Percentiles rank a stretch among this genome's conserved stretches.
Conservation (phyloP, 2,797 vertebrate species). For the Helarctos malayanus region DNA sequence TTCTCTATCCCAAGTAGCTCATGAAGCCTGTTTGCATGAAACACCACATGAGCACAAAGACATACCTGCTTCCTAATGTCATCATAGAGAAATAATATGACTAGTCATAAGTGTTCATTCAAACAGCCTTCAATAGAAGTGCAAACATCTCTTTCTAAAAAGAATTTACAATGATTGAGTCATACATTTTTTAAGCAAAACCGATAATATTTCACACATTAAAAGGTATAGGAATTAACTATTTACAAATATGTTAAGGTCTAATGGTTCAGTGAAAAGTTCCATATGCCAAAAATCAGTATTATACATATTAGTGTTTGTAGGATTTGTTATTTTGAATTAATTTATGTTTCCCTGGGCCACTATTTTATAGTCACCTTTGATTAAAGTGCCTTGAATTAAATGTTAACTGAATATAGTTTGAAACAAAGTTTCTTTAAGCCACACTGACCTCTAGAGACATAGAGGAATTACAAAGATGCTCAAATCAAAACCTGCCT, state of each 20-base stretch:
- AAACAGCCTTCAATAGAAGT: not conserved
- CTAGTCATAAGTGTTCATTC: not conserved
- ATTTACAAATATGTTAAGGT: constrained; percentile 27
- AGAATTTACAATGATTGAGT: not conserved
- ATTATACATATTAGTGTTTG: constrained; percentile 48
- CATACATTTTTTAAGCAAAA: constrained; percentile 32
- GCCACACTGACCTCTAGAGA: constrained; percentile 80
- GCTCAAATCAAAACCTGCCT: not conserved
- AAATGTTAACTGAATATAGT: constrained; percentile 50
- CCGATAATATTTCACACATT: not conserved
- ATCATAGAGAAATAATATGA: constrained; percentile 10
- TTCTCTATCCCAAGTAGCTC: constrained; percentile 10
- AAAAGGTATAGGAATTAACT: constrained; percentile 28
- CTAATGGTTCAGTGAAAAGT: not conserved
- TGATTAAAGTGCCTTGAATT: constrained; percentile 65
- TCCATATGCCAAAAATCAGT: constrained; percentile 42
- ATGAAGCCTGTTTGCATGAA: not conserved
- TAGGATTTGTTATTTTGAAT: constrained; percentile 52
- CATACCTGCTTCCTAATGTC: not conserved
- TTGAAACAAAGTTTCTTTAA: constrained; percentile 74
- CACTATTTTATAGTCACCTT: constrained; percentile 59
- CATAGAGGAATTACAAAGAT: constrained; percentile 51
- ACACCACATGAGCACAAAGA: not conserved
- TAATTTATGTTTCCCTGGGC: constrained; percentile 53
- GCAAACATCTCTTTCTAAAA: constrained; percentile 10